Conservation (phyloP, 1,140 invertebrate species). For the Wiebesia pumilae region DNA sequence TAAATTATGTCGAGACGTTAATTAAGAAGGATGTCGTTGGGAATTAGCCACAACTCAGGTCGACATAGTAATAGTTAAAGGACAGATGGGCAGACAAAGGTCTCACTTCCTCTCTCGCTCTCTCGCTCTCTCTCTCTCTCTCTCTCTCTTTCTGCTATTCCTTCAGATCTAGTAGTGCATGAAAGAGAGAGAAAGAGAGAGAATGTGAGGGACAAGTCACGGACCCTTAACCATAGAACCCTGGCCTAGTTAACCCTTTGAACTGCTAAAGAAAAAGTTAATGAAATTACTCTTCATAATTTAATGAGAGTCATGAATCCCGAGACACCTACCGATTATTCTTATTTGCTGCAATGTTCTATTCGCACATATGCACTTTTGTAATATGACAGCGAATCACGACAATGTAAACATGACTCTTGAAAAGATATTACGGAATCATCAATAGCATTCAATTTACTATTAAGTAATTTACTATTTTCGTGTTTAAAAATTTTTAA, state of each 20-base stretch:
- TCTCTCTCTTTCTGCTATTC: not conserved
- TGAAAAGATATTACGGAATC: too few relatives aligned
- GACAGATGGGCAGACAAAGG: slow-evolving; percentile 34
- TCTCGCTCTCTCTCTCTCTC: slow-evolving; percentile 5
- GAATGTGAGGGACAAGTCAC: not conserved
- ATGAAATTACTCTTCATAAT: slow-evolving; percentile 40
- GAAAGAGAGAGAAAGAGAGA: not conserved
- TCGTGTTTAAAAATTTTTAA: too few relatives aligned
- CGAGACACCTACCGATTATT: slow-evolving; percentile 10
- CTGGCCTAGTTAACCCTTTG: slow-evolving; percentile 35
- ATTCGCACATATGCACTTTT: not conserved
- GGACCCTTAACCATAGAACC: not conserved
- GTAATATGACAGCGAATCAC: too few relatives aligned
- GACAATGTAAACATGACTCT: too few relatives aligned
- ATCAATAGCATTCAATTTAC: too few relatives aligned
- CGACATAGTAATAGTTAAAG: slow-evolving; percentile 11
- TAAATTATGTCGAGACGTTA: slow-evolving; percentile 58
- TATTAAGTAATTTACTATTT: too few relatives aligned
- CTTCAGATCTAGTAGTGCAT: not conserved
- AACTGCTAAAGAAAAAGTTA: slow-evolving; percentile 8
- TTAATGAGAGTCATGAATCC: slow-evolving; percentile 29
- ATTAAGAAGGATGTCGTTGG: slow-evolving; percentile 61
- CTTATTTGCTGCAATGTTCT: not conserved
- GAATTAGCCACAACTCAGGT: slow-evolving; percentile 51
- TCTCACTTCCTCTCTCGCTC: too few relatives aligned